These are phyloP conservation scores for Cyanocitta stelleri DNA, from an alignment of 2,113 vertebrate genomes.

Conservation along the genomic window DNA sequence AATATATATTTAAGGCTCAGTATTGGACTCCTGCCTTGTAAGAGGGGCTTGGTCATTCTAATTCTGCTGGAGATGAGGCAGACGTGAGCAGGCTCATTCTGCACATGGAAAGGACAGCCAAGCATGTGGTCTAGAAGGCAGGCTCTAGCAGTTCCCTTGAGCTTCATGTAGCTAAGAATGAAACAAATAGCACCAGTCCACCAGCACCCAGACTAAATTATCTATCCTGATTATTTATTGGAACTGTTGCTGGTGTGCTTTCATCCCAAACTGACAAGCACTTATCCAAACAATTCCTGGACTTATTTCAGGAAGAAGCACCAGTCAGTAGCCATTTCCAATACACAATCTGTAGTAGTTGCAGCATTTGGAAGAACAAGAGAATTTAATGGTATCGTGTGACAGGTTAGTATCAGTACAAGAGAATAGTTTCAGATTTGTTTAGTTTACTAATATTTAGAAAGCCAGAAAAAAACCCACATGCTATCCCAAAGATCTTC, in stretches of 20 bases:
- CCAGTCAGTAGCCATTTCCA: not conserved
- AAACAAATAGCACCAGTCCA: accelerated
- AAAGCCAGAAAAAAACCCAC: not conserved
- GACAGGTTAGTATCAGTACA: not conserved
- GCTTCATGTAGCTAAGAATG: not conserved
- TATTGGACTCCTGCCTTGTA: not conserved
- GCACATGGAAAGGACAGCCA: not conserved
- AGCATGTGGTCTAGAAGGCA: not conserved
- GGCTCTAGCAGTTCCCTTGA: not conserved
- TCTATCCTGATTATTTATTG: not conserved
- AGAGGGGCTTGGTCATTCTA: not conserved
- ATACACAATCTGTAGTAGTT: not conserved
- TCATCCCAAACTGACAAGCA: not conserved
- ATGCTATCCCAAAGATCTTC: not conserved
- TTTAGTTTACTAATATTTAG: not conserved
- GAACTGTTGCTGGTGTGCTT: not conserved
- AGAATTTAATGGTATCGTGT: not conserved
- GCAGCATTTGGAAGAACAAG: not conserved
- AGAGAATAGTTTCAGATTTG: not conserved
- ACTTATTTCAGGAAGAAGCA: not conserved
- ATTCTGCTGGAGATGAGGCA: not conserved
- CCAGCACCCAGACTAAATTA: not conserved
- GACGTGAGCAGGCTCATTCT: not conserved
- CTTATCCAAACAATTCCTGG: not conserved
- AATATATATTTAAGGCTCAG: not conserved